Evolutionary conservation across 2,113 vertebrate genomes (phyloP), one percentile per base, ranked within the genome.

Genomic region (Otolemur garnettii): DNA sequence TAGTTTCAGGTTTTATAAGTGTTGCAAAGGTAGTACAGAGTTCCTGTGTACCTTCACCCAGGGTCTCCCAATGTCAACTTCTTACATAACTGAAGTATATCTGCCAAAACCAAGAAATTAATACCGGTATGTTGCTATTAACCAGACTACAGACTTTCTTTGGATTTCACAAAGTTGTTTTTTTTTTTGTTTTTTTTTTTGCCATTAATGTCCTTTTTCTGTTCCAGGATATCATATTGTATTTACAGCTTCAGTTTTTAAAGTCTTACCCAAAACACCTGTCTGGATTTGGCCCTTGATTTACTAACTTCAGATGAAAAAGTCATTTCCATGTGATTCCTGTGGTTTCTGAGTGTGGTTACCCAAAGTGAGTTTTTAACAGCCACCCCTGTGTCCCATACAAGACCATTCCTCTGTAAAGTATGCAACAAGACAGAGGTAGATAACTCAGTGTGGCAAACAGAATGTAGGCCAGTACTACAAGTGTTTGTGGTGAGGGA

Each of bases 211-310:
- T 28, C n/a, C 28, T 71, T 94, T 84, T 87, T 57, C 69, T 87
- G n/a, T 62, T 84, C 13, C 26, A 64, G 66, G 9, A 6, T 22
- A n/a, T 59, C 28, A 33, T 9, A 64, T 19, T 57, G 55, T 10
- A 66, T 82, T 87, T 28, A 64, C 19, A 85, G 55, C 28, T 82
- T 79, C 53, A 11, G 45, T 72, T 87, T 91, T 62, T 60, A 84
- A 93, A 86, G 53, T 60, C 77, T 91, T 19, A 30, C n/a, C 35
- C 74, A 45, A 91, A 95, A 69, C 80, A 80, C 5, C 64, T 82
- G 38, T 53, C n/a, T 77, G n/a, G n/a, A 68, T 42, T 28, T 68
- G 24, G 35, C 88, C 53, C 75, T 74, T 38, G 50, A 69, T 68
- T 69, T 74, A 59, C 24, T 79, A 60, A 86, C 59, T 24, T 64